Evolutionary conservation across 2,888 invertebrate genomes (phyloP).

Genomic region (Parthenolecanium corni): DNA sequence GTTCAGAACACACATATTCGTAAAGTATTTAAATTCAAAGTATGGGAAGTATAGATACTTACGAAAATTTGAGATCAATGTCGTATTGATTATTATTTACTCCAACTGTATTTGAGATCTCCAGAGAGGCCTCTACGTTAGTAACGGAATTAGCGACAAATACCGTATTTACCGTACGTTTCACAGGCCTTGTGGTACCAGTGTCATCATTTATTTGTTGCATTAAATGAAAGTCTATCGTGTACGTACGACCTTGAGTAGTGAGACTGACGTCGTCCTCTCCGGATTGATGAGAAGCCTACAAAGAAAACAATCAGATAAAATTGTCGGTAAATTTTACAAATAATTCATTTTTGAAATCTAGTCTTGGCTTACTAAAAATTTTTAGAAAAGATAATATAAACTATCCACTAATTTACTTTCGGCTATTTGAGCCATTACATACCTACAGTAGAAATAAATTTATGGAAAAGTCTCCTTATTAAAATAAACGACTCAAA

Average conservation of each 20-base stretch:
- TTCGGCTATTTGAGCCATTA: too few relatives aligned
- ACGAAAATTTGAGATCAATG: conserved; percentile 24
- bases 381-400: too few relatives aligned
- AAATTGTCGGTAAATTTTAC: too few relatives aligned
- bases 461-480: too few relatives aligned
- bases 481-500: too few relatives aligned
- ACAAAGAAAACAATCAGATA: conserved; percentile 7
- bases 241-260: conserved; percentile 85
- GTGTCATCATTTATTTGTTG: conserved; percentile 98
- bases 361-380: not conserved
- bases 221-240: conserved; percentile 93
- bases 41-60: not conserved
- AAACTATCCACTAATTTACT: too few relatives aligned
- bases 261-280: conserved; percentile 92
- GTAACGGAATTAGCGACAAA: conserved; percentile 10
- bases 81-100: conserved; percentile 20
- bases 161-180: conserved; percentile 53
- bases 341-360: conserved; percentile 1
- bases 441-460: too few relatives aligned
- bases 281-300: conserved; percentile 78
- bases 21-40: too few relatives aligned
- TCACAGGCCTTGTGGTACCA: conserved; percentile 84
- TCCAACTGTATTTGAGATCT: not conserved
- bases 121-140: not conserved
- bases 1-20: too few relatives aligned